Percentiles rank a stretch among this genome's conserved stretches.
Evolutionary conservation across 2,113 vertebrate genomes (phyloP).

Genomic region (Brevimyrus niger): DNA sequence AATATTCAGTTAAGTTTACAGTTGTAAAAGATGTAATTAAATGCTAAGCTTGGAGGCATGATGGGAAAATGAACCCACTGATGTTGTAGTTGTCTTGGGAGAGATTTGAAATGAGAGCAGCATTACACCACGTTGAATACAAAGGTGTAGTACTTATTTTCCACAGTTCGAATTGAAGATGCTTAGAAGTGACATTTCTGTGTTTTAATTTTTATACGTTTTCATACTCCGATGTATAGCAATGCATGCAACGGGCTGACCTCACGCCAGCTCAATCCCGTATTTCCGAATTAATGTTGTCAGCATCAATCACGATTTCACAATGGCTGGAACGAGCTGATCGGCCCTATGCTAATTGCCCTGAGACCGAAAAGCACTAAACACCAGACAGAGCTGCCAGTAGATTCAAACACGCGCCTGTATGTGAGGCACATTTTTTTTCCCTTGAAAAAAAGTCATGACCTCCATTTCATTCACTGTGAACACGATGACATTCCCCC

Average conservation of each 20-base stretch:
- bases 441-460: background rate
- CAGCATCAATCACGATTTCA: background rate
- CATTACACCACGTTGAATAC: background rate
- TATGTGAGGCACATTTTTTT: background rate
- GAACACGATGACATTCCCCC: background rate
- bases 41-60: background rate
- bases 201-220: background rate
- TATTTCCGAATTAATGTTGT: background rate
- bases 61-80: background rate
- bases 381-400: background rate
- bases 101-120: background rate
- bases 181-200: background rate
- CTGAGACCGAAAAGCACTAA: constrained; percentile 15
- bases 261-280: background rate
- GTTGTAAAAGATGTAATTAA: background rate
- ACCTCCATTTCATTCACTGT: background rate
- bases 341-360: background rate
- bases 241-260: background rate
- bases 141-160: background rate
- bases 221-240: background rate
- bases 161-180: background rate
- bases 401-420: constrained; percentile 5
- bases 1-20: background rate
- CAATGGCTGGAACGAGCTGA: background rate
- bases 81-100: background rate